These are phyloP conservation scores for Poecile atricapillus DNA, from an alignment of 2,113 vertebrate genomes.

Conservation along the genomic window DNA sequence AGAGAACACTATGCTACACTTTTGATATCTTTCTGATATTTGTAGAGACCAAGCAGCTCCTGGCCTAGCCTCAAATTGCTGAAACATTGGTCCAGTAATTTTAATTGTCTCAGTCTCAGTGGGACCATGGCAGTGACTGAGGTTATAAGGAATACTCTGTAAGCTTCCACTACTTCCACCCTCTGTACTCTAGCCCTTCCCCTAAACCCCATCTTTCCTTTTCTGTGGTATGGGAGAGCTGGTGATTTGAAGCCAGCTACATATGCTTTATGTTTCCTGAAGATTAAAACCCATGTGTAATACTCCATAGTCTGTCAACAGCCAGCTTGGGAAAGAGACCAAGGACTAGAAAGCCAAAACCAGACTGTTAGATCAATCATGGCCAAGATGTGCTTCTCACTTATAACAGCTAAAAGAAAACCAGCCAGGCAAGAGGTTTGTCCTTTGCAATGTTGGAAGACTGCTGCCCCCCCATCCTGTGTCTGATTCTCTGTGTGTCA, in stretches of 20 bases:
- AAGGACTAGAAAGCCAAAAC: constrained; percentile 28
- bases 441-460: not conserved
- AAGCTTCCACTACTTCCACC: not conserved
- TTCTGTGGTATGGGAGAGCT: not conserved
- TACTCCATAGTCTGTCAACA: constrained; percentile 44
- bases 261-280: constrained; percentile 47
- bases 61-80: not conserved
- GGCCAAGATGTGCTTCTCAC: constrained; percentile 8
- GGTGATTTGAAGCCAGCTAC: not conserved
- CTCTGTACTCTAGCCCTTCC: not conserved
- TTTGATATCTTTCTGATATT: not conserved
- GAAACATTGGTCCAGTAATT: not conserved
- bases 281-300: constrained; percentile 41
- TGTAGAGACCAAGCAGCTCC: not conserved
- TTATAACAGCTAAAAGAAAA: constrained; percentile 11
- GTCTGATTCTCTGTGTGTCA: not conserved
- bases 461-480: not conserved
- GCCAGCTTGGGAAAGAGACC: constrained; percentile 25
- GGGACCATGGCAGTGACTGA: not conserved
- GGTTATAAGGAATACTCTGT: not conserved
- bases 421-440: not conserved
- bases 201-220: not conserved
- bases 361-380: constrained; percentile 35
- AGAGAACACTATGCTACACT: not conserved
- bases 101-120: not conserved